Evolutionary conservation across 2,113 vertebrate genomes (phyloP), one percentile per base, ranked within the genome.

Genomic region (Stigmatopora nigra): DNA sequence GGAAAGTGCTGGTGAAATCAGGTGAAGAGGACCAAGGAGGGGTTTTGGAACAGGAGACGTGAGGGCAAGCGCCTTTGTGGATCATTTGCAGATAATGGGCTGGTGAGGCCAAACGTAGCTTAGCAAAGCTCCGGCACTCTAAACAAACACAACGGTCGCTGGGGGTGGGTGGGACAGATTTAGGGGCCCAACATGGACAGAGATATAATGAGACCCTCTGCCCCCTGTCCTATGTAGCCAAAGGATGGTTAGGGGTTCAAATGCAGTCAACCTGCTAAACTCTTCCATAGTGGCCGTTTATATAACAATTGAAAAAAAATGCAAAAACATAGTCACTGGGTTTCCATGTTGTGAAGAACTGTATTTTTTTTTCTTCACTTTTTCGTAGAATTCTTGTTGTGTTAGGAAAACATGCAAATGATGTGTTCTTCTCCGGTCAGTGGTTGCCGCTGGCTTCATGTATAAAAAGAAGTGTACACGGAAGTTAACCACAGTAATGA

Each of bases 11-110:
- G 67, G 70, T 72, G 70, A 82, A 76, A 80, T 58, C 62, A 64
- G 72, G 73, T 78, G 72, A 72, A 72, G 65, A 63, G 63, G 60
- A 67, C 35, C 49, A 58, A 66, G 49, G n/a, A 75, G 45, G 47
- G 65, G 61, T 67, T 68, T 68, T 57, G 58, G 36, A 36, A 67
- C 63, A 44, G 41, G 63, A 56, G 73, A 75, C 69, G 58, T 7
- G 63, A 68, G 55, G 73, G 70, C 65, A 69, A 82, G 79, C 81
- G 80, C 77, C 80, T 89, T 82, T 88, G 86, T 90, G 86, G 88
- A 89, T 90, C 88, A 87, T 82, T 90, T 87, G 87, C 88, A 87
- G 87, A 89, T 91, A 90, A 91, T 91, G 86, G 86, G 79, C 88
- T 91, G 86, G 91, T 91, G 91, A 91, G 87, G 79, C 79, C 82